Base-by-base conservation (phyloP, 2,888 invertebrate species). In the Limnephilus auricula region DNA sequence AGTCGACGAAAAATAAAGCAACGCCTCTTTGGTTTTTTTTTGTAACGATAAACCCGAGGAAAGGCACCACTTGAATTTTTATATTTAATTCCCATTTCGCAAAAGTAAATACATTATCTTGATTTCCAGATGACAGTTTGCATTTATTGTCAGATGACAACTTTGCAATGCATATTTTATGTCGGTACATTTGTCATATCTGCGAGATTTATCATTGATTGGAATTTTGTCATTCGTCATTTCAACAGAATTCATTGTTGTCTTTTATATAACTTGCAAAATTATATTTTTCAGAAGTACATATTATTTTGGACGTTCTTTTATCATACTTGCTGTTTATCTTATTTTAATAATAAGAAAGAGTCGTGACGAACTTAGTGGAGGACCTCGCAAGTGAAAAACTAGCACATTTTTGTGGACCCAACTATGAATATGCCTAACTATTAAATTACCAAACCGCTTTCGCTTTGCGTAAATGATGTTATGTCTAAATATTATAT, bases 111-210 rank as follows among this genome's bases (percentile, higher is more conserved):
- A 30, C 25, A 18, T 30, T 45, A 85, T 85, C 85, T 85, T 40
- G 85, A 40, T 85, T 25, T 45, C 25, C 15, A 30, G 37, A n/a
- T 37, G 85, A 85, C 85, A 85, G 85, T 40, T 40, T 45, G 40
- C 85, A 85, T 85, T 85, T 85, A 45, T 85, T 85, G 85, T 85
- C 85, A 45, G 34, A 45, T 85, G 37, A 45, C n/a, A 85, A 85
- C 80, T 32, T 12, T 82, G 32, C 34, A 34, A 82, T 32, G 25
- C 13, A 82, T 32, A 82, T 13, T 82, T 82, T 34, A 82, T 32
- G 34, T 32, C 37, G 82, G 32, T 37, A 82, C 10, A 30, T 5
- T 85, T 40, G 45, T 85, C 85, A 45, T 85, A 85, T 45, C 85
- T n/a, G 34, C 25, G 85, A 34, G 85, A 85, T 85, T n/a, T 18